A percentile compares a stretch with the other conserved stretches of the same genome.
phyloP scores from a whole-genome alignment of 2,888 invertebrate genomes.

The Galerucella nymphaeae region DNA sequence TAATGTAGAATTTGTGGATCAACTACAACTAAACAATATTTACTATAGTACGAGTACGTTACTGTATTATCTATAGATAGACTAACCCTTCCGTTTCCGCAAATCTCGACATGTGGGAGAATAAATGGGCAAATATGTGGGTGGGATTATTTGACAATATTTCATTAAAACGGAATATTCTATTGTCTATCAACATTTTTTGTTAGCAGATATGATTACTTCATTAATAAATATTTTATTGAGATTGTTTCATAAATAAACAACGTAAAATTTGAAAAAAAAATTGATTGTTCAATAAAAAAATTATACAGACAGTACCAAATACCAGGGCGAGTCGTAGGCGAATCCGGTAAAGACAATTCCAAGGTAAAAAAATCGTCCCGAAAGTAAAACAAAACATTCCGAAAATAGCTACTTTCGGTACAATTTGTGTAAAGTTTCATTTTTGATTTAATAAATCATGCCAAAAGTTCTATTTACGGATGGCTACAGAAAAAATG shows the following conservation, averaged over 20 bases:
- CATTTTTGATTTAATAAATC: no score
- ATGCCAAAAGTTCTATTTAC: no score
- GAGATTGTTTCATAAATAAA: neutral
- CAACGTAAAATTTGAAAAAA: neutral
- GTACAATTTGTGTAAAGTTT: no score
- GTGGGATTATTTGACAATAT: conserved; percentile 41
- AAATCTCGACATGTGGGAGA: conserved; percentile 57
- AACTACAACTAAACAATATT: neutral
- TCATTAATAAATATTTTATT: neutral
- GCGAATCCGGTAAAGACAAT: no score
- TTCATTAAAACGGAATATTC: conserved; percentile 34
- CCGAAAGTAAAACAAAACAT: no score
- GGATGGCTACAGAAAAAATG: no score
- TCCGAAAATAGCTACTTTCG: no score
- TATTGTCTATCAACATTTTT: neutral
- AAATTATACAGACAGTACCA: no score
- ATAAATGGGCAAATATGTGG: conserved; percentile 46
- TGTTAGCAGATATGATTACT: neutral
- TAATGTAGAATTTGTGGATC: neutral
- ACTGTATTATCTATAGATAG: conserved; percentile 7
- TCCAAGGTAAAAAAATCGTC: no score
- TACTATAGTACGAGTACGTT: neutral
- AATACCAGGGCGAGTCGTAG: no score
- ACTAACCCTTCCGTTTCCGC: conserved; percentile 62
- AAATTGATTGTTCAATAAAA: no score